Evolutionary conservation across 2,888 invertebrate genomes (phyloP).

Genomic region (Lochmaea capreae): DNA sequence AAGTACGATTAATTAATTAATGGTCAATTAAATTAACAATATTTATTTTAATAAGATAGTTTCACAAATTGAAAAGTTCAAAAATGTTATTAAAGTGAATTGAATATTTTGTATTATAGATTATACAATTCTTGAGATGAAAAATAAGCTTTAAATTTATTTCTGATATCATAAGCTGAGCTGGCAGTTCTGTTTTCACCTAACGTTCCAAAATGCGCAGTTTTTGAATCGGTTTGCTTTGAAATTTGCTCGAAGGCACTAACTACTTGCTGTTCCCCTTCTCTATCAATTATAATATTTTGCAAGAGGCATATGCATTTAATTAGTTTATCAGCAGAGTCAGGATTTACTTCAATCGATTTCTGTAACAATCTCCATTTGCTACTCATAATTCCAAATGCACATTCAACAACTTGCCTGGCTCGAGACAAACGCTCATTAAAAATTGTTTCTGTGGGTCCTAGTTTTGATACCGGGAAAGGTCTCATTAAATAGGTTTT

Average conservation of each 20-base stretch:
- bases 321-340: conserved; percentile 34
- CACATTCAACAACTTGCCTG: too few relatives aligned
- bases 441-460: too few relatives aligned
- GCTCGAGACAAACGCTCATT: too few relatives aligned
- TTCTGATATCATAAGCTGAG: conserved; percentile 32
- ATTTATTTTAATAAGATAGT: not conserved
- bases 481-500: too few relatives aligned
- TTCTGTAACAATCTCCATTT: too few relatives aligned
- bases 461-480: too few relatives aligned
- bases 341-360: conserved; percentile 37
- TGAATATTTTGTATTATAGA: conserved; percentile 21
- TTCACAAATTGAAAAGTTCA: not conserved
- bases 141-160: conserved; percentile 34
- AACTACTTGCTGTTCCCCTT: conserved; percentile 34
- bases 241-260: conserved; percentile 30
- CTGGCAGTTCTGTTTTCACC: conserved; percentile 31
- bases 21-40: not conserved
- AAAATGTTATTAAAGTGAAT: not conserved
- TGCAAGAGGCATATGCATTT: conserved; percentile 41
- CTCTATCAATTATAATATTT: conserved; percentile 40
- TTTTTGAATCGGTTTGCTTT: conserved; percentile 25
- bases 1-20: conserved; percentile 16
- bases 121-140: conserved; percentile 33
- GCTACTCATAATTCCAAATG: too few relatives aligned
- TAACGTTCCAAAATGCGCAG: conserved; percentile 28